Evolutionary conservation across 2,888 invertebrate genomes (phyloP), one percentile per base, ranked within the genome.

Genomic region (Leptopilina myrica): DNA sequence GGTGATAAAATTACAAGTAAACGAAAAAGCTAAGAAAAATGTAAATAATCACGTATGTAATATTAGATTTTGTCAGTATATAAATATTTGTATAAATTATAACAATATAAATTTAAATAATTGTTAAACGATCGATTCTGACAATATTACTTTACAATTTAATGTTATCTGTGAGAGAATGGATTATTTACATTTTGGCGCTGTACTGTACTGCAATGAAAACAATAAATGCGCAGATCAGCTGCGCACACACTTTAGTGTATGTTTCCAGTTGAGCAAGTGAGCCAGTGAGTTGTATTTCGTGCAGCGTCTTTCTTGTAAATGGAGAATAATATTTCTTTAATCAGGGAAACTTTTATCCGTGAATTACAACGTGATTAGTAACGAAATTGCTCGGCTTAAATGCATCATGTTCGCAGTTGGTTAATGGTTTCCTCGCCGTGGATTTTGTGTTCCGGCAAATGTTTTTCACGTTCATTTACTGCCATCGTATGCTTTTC

Each of bases 301-400:
- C 43, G 40, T n/a, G 56, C 66, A 53, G 81, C 78, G 79, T 77
- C 56, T 81, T 77, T 79, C 80, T 66, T 66, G 84, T 87, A 84
- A 86, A 88, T 87, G 88, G 88, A 86, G 85, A 82, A 87, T 86
- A 84, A 85, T 81, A 78, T 79, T 80, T 80, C 77, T 76, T 73
- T 20, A 76, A 69, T 79, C 62, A 49, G 69, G 78, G 84, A 78
- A 82, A 77, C 80, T 75, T 20, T 15, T 46, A 20, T 46, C 40
- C 46, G 15, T 43, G 49, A 62, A 20, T 56, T 53, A 14, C 5
- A 53, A 75, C 56, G 75, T 15, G 26, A 75, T 56, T 59, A 11
- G 26, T 20, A 56, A 15, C 15, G 11, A 40, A 40, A 59, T 56
- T 53, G 40, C 12, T 33, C 26, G 5, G 40, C 8, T 2, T 11